Percentiles rank a stretch among this genome's conserved stretches.
Conservation (phyloP, 2,797 vertebrate species). For the Arctocebus calabarensis region DNA sequence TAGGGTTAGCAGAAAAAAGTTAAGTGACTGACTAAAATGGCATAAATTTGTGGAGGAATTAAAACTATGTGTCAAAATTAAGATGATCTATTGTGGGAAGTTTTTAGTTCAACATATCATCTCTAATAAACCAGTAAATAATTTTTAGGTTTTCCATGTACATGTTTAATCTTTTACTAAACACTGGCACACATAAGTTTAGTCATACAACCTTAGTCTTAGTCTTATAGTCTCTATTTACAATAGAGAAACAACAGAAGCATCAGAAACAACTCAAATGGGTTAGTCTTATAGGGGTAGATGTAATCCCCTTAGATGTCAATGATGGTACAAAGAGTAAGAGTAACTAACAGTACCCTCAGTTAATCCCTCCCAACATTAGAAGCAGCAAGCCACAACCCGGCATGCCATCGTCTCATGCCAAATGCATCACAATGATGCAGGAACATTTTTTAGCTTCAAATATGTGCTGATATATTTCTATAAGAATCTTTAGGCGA, state of each 20-base stretch:
- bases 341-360: too few relatives aligned
- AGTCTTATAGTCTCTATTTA: too few relatives aligned
- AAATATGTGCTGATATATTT: not conserved
- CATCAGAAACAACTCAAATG: too few relatives aligned
- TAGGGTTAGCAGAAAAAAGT: not conserved
- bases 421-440: not conserved
- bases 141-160: not conserved
- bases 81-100: conserved; percentile 17
- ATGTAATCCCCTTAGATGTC: not conserved
- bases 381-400: not conserved
- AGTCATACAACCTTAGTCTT: not conserved
- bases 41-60: not conserved
- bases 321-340: not conserved
- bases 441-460: not conserved
- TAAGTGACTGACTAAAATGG: not conserved
- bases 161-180: not conserved
- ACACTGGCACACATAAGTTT: not conserved
- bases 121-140: not conserved
- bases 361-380: not conserved
- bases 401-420: not conserved
- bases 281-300: not conserved
- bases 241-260: too few relatives aligned
- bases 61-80: not conserved
- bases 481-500: not conserved
- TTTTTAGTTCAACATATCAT: not conserved